These are phyloP conservation scores for Xanthia togata DNA, from an alignment of 2,888 invertebrate genomes.

Conservation along the genomic window DNA sequence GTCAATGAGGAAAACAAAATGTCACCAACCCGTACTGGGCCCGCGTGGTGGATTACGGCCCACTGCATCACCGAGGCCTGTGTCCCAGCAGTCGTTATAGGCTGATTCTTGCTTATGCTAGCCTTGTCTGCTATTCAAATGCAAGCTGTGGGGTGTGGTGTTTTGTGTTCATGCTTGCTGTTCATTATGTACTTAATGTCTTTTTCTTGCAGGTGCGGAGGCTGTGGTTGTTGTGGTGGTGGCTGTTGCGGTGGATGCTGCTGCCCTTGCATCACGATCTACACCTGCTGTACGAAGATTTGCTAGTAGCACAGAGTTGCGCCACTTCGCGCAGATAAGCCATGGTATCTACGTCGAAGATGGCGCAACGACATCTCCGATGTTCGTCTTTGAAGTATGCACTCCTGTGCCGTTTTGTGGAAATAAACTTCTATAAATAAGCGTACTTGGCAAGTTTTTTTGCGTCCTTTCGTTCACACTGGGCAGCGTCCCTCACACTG, in stretches of 20 bases:
- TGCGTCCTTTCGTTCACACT: background rate
- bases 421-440: slow-evolving; percentile 67
- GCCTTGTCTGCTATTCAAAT: too few relatives aligned
- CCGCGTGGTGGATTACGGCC: too few relatives aligned
- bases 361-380: slow-evolving; percentile 37
- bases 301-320: slow-evolving; percentile 70
- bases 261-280: slow-evolving; percentile 84
- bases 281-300: slow-evolving; percentile 87
- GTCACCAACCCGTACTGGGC: too few relatives aligned
- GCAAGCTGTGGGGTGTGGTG: too few relatives aligned
- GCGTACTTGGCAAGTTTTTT: background rate
- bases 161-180: too few relatives aligned
- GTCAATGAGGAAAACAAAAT: too few relatives aligned
- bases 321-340: slow-evolving; percentile 52
- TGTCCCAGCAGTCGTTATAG: too few relatives aligned
- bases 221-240: slow-evolving; percentile 74
- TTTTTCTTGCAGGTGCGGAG: slow-evolving; percentile 76
- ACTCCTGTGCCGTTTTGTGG: slow-evolving; percentile 71
- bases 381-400: slow-evolving; percentile 35
- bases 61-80: too few relatives aligned
- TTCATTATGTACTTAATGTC: too few relatives aligned
- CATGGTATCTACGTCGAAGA: slow-evolving; percentile 63
- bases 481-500: background rate
- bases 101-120: too few relatives aligned
- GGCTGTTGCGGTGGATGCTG: slow-evolving; percentile 70